These are phyloP conservation scores for Agrenia bidenticulata DNA, from an alignment of 2,888 invertebrate genomes.

Conservation along the genomic window DNA sequence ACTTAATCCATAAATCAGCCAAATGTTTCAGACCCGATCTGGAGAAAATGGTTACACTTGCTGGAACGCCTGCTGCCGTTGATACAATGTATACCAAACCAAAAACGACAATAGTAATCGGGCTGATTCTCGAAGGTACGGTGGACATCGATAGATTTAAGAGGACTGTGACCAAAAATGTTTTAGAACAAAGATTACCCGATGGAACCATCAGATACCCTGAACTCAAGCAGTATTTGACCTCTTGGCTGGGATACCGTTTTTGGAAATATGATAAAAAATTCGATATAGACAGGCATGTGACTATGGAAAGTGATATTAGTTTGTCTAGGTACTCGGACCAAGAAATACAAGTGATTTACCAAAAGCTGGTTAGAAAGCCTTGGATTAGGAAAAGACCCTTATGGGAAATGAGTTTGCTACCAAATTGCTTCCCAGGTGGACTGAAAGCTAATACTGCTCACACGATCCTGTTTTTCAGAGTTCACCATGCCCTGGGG, in stretches of 20 bases:
- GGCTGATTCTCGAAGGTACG: neutral
- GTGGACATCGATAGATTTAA: neutral
- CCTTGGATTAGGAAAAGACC: neutral
- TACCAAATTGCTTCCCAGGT: neutral
- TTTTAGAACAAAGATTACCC: neutral
- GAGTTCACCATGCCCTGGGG: conserved; percentile 21
- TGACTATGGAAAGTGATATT: neutral
- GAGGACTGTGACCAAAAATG: neutral
- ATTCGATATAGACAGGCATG: neutral
- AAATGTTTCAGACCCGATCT: too few relatives aligned
- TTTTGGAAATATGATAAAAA: neutral
- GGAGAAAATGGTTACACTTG: too few relatives aligned
- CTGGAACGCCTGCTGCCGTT: too few relatives aligned
- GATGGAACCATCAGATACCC: neutral
- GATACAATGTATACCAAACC: neutral
- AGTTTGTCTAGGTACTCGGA: neutral
- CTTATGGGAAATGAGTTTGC: conserved; percentile 9
- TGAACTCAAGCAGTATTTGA: neutral
- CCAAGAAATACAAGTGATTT: conserved; percentile 1
- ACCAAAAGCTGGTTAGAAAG: neutral
- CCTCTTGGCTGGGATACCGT: neutral
- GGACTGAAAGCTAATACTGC: neutral
- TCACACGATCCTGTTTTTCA: conserved; percentile 11
- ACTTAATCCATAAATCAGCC: too few relatives aligned
- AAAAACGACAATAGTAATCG: neutral